Base-by-base conservation (phyloP, 2,888 invertebrate species). In the Drosophila austrosaltans region DNA sequence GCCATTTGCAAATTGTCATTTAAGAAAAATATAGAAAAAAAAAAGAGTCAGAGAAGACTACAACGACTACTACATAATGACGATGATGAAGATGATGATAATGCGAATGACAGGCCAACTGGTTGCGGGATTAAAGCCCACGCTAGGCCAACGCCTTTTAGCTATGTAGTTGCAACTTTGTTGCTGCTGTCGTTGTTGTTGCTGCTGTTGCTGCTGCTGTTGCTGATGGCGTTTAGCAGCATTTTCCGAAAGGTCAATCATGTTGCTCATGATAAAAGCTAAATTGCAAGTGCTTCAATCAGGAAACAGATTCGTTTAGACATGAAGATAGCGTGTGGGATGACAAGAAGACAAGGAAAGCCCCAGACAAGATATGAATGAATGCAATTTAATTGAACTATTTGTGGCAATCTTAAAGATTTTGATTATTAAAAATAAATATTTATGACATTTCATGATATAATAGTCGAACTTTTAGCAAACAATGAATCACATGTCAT, bases 1-100 rank as follows among this genome's bases (percentile, higher is more conserved):
- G 76, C 74, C 82, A 82, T 82, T 82, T 82, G 83, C 81, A 82
- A 82, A 82, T 81, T 86, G 88, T 88, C 84, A 85, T 83, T 82
- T 68, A 78, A 48, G 48, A 48, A 48, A 44, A 44, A 16, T 16
- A 20, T 63, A 28, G 4, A 28, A 30, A 6, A 30, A 30, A 36
- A 36, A 36, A 10, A 36, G 8, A 36, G 68, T 72, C 57, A 60
- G 63, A 60, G 56, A 40, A 16, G 63, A 42, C 73, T 48, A 57
- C 60, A 28, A 61, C 66, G 66, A 76, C 61, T 44, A 66, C 72
- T 32, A 62, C 54, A 60, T 22, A 60, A 63, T 58, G 59, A 63
- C 22, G 60, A 36, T n/a, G 32, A 36, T 20, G 8, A 28, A 10
- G 16, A 57, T 59, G 69, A 69, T 68, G 63, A 59, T 53, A 69